Percentiles rank a stretch among this genome's conserved stretches.
phyloP scores from a whole-genome alignment of 2,888 invertebrate species.

The Melitaea athalia region DNA sequence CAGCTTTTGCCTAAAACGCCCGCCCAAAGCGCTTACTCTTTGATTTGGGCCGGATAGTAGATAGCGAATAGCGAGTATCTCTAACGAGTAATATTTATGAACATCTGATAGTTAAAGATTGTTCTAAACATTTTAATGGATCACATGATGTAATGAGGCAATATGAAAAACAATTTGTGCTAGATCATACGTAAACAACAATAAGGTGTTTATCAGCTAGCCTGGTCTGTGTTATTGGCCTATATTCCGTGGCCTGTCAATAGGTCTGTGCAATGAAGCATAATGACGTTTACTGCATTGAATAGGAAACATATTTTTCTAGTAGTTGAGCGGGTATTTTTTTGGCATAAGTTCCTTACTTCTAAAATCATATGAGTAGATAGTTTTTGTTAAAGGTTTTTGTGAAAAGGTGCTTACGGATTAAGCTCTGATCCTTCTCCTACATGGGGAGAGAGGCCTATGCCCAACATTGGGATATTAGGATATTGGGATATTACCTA shows the following conservation, averaged over 20 bases:
- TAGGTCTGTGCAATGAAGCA: constrained; percentile 40
- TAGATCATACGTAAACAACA: constrained; percentile 26
- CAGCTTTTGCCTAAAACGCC: too few species aligned
- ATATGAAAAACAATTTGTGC: constrained; percentile 23
- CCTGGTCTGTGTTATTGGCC: constrained; percentile 54
- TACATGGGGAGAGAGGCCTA: too few species aligned
- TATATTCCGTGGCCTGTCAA: constrained; percentile 53
- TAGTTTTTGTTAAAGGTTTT: too few species aligned
- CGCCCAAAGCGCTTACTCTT: too few species aligned
- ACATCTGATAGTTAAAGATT: constrained; percentile 5
- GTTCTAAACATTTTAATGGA: constrained; percentile 6
- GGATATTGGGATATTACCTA: too few species aligned
- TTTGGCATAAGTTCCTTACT: too few species aligned
- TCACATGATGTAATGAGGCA: constrained; percentile 27
- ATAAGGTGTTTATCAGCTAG: constrained; percentile 12
- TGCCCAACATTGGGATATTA: too few species aligned
- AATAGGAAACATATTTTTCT: neutral
- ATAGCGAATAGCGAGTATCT: too few species aligned
- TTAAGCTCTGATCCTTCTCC: too few species aligned
- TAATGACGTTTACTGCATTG: constrained; percentile 4
- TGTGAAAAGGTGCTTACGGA: too few species aligned
- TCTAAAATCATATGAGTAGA: too few species aligned
- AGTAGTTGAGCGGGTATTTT: neutral
- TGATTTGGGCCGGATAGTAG: too few species aligned
- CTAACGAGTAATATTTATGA: neutral